phyloP scores from a whole-genome alignment of 2,888 invertebrate genomes.

The Omphaloscelis lunosa region DNA sequence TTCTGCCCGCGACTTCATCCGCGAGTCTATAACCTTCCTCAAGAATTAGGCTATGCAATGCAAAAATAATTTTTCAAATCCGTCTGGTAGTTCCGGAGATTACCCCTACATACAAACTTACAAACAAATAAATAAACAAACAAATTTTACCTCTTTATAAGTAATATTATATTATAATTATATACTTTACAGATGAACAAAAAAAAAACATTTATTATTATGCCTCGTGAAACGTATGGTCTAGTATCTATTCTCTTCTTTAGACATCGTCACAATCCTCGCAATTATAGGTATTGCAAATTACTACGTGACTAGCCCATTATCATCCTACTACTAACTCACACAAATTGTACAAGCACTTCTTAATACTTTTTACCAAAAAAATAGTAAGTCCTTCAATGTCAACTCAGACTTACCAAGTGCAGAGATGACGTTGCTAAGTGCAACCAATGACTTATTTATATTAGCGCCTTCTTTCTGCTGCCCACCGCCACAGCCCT shows the following conservation, averaged over 20 bases:
- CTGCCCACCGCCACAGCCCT: slow-evolving; percentile 93
- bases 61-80: too few species aligned
- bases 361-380: neutral
- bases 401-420: slow-evolving; percentile 89
- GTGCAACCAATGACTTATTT: slow-evolving; percentile 95
- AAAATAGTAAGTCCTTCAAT: neutral
- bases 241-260: too few species aligned
- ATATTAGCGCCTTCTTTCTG: slow-evolving; percentile 93
- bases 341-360: neutral
- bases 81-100: too few species aligned
- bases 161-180: too few species aligned
- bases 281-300: neutral
- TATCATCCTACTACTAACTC: slow-evolving; percentile 5
- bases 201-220: neutral
- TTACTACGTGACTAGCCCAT: neutral
- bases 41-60: too few species aligned
- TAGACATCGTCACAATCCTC: neutral
- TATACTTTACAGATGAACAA: neutral
- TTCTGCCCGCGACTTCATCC: too few species aligned
- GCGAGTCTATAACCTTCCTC: too few species aligned
- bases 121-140: too few species aligned
- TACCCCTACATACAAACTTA: too few species aligned
- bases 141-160: too few species aligned
- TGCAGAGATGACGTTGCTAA: slow-evolving; percentile 95
- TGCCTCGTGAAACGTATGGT: neutral